Evolutionary conservation across 1,140 invertebrate genomes (phyloP), one percentile per base, ranked within the genome.

Genomic region (Brachionus manjavacas): DNA sequence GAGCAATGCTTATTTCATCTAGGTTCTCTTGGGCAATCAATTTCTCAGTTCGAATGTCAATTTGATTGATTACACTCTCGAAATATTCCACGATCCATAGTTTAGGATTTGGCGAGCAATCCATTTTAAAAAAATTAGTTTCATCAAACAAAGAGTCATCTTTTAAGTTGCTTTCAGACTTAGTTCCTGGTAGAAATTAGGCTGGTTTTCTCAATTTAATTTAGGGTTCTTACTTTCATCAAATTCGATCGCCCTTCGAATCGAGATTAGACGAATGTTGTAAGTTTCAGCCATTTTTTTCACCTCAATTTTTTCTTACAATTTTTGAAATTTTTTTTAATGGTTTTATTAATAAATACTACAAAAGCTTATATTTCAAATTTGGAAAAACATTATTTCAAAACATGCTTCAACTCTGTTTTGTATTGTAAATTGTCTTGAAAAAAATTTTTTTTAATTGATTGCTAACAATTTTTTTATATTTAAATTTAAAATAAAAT

Each of bases 261-360:
- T 72, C n/a, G 68, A 43, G 1, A 72, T 72, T 16, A 72, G 39
- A 41, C 68, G 68, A 41, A 72, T 41, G 8, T 41, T 72, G 35
- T 72, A 72, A 72, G 68, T 72, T 16, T 72, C 68, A 43, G 68
- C 23, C 68, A 72, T 72, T 72, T 68, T 68, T 12, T 6, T 12
- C 8, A 7, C 6, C 6, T 23, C 20, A 60, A 23, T 20, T 60
- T 60, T 25, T 3, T 60, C 25, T 60, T 23, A 9, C 4, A 60
- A 60, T 0, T 35, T 6, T 16, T 60, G 2, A 20, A 23, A 60
- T 2, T 23, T 23, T 60, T 55, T 20, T 16, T 7, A 23, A 55
- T 3, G 20, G 25, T 23, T 20, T 60, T 60, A 20, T 60, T 20
- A 11, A 23, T 0, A 60, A 16, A 60, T 20, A 23, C 9, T 35